A percentile compares a stretch with the other conserved stretches of the same genome.
These are phyloP conservation scores for Chondrilla cf. caribensis DNA, from an alignment of 37 sponge, comb jelly and placozoan species.

Conservation along the genomic window DNA sequence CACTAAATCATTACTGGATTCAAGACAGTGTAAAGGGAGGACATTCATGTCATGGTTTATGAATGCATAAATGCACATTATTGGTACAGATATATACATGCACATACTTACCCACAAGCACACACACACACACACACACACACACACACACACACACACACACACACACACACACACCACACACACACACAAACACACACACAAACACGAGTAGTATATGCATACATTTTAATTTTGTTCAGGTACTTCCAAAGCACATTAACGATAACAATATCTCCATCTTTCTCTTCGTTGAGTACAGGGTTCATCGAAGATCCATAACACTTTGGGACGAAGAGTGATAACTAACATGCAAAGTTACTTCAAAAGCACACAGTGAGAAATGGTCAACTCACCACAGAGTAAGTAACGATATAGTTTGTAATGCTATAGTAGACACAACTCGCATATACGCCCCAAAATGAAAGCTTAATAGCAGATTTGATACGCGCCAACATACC, in stretches of 20 bases:
- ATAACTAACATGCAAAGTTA: neutral
- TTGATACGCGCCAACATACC: neutral
- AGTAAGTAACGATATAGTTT: neutral
- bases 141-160: too few species aligned
- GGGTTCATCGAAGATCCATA: constrained; percentile 19
- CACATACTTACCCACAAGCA: too few species aligned
- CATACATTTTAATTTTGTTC: neutral
- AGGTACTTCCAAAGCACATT: neutral
- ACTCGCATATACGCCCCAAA: constrained; percentile 4
- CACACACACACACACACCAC: too few species aligned
- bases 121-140: too few species aligned
- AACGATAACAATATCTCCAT: constrained; percentile 9
- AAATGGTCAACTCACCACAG: constrained; percentile 5
- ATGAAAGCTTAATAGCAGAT: neutral
- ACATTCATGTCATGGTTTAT: too few species aligned
- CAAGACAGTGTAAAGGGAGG: neutral
- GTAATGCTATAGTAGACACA: constrained; percentile 2
- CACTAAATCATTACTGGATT: constrained; percentile 9
- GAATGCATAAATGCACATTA: too few species aligned
- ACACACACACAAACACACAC: too few species aligned
- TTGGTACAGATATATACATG: too few species aligned
- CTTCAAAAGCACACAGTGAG: neutral
- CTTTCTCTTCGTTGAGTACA: neutral
- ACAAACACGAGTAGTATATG: too few species aligned
- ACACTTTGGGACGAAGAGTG: neutral